Conservation (phyloP, 2,888 invertebrate species). For the Chloroclysta siterata region DNA sequence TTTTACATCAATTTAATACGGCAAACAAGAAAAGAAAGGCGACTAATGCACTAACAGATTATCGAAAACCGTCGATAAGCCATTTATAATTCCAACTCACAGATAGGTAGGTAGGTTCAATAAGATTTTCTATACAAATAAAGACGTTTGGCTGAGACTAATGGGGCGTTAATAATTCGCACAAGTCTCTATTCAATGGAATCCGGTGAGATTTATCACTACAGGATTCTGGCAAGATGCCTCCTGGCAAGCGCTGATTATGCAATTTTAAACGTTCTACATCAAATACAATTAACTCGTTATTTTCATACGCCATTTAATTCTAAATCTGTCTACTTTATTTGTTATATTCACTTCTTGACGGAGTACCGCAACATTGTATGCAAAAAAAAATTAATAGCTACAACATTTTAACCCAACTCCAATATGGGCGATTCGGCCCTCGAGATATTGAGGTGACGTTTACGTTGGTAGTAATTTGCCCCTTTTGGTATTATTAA, state of each 20-base stretch:
- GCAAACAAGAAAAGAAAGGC: conserved; percentile 45
- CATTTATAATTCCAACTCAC: conserved; percentile 58
- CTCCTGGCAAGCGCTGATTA: conserved; percentile 76
- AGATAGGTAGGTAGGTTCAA: conserved; percentile 56
- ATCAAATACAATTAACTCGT: conserved; percentile 55
- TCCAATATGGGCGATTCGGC: too few relatives aligned
- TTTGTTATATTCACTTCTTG: too few relatives aligned
- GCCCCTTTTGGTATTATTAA: too few relatives aligned
- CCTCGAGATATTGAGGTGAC: too few relatives aligned
- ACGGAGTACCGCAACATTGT: too few relatives aligned
- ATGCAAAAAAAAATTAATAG: too few relatives aligned
- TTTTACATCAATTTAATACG: conserved; percentile 1
- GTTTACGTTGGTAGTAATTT: too few relatives aligned
- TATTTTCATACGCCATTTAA: conserved; percentile 39
- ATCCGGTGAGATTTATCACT: conserved; percentile 78
- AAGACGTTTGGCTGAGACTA: conserved; percentile 76
- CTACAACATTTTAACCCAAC: too few relatives aligned
- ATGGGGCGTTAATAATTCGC: conserved; percentile 82
- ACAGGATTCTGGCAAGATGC: conserved; percentile 81
- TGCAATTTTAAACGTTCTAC: conserved; percentile 67
- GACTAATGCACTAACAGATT: conserved; percentile 51
- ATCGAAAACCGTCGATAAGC: conserved; percentile 50
- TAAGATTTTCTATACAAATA: conserved; percentile 71
- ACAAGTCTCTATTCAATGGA: conserved; percentile 78
- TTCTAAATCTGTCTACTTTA: conserved; percentile 15